A percentile compares a stretch with the other conserved stretches of the same genome.
phyloP scores from a whole-genome alignment of 1,140 invertebrate species.

The Hypsibius dujardini region DNA sequence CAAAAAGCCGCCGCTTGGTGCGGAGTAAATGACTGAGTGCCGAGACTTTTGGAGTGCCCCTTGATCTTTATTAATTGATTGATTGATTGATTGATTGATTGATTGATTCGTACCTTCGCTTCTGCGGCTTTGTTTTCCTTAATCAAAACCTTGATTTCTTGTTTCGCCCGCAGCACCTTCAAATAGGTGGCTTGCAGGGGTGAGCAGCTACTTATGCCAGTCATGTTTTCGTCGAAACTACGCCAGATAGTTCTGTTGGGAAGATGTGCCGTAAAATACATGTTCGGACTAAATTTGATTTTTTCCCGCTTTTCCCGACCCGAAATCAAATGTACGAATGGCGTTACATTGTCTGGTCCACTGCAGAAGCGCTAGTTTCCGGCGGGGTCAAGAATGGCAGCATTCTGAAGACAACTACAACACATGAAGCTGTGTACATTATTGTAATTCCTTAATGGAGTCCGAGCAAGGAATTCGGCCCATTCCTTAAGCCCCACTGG shows the following conservation, averaged over 20 bases:
- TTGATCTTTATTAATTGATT: no score
- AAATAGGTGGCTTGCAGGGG: not conserved
- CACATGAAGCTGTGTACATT: no score
- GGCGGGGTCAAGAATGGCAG: not conserved
- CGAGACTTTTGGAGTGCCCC: no score
- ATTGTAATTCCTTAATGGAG: no score
- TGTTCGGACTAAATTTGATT: no score
- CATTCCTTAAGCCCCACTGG: no score
- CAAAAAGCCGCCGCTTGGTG: no score
- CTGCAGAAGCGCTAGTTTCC: not conserved
- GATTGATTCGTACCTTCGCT: not conserved
- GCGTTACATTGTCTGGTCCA: not conserved
- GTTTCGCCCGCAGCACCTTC: not conserved
- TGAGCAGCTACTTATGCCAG: not conserved
- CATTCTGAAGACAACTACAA: not conserved
- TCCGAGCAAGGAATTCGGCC: no score
- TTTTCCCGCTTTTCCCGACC: not conserved
- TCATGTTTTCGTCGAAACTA: not conserved
- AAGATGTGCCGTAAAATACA: no score
- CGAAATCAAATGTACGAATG: not conserved
- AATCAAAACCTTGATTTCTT: not conserved
- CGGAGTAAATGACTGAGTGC: no score
- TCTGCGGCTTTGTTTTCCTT: not conserved
- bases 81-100: no score
- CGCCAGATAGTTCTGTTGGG: not conserved